Conservation (phyloP, 2,797 vertebrate genomes). For the Argya squamiceps region DNA sequence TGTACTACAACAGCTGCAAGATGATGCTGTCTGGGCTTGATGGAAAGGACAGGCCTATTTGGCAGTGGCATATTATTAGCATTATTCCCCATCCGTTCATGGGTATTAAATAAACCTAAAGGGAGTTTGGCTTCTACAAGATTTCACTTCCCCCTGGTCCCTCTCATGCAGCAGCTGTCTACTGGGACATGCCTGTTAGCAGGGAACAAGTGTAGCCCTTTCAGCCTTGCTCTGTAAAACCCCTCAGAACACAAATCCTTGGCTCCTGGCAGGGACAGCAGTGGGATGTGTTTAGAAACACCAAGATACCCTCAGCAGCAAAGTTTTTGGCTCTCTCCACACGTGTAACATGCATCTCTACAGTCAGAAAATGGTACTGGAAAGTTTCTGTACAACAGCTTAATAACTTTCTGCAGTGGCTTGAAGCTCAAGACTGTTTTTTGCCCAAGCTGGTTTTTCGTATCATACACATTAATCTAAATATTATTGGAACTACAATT, state of each 20-base stretch:
- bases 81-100: not conserved
- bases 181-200: slow-evolving; percentile 10
- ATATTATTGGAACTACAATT: not conserved
- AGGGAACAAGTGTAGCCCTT: not conserved
- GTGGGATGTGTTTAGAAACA: not conserved
- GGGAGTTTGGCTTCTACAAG: not conserved
- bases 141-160: not conserved
- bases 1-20: slow-evolving; percentile 30
- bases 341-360: fast-evolving
- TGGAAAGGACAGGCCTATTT: not conserved
- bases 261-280: not conserved
- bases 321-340: not conserved
- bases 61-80: not conserved
- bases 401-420: not conserved
- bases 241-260: not conserved
- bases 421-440: not conserved
- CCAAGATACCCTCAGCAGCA: not conserved
- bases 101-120: not conserved
- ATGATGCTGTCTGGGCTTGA: not conserved
- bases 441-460: not conserved
- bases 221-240: not conserved
- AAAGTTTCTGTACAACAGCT: not conserved
- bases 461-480: not conserved
- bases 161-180: slow-evolving; percentile 8
- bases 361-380: not conserved